Conservation (phyloP, 2,113 vertebrate genomes). For the Clarias macrocephalus region DNA sequence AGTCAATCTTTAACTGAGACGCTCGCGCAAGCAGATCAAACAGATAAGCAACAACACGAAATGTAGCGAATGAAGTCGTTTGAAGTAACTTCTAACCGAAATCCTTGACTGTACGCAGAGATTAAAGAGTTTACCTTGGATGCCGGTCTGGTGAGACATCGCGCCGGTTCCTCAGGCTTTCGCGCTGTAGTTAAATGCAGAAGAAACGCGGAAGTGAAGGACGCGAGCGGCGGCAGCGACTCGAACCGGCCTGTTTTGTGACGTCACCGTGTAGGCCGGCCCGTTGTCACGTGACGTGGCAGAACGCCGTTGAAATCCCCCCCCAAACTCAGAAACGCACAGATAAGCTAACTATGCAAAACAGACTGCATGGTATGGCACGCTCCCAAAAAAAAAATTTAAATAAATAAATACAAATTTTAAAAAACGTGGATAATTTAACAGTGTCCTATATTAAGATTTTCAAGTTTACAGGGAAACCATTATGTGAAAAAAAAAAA, state of each 20-base stretch:
- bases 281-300: slow-evolving; percentile 33
- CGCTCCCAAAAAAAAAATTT: no score
- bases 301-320: background rate
- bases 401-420: no score
- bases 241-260: slow-evolving; percentile 19
- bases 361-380: background rate
- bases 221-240: slow-evolving; percentile 52
- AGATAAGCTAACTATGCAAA: background rate
- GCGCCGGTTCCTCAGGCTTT: slow-evolving; percentile 3
- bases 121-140: slow-evolving; percentile 74
- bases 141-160: slow-evolving; percentile 87
- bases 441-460: no score
- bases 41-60: background rate
- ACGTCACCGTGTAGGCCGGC: slow-evolving; percentile 40
- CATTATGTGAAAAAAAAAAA: no score
- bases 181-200: slow-evolving; percentile 22
- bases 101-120: no score
- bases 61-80: background rate
- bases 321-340: no score
- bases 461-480: no score
- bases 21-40: background rate
- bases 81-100: background rate
- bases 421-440: background rate
- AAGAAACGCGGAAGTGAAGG: slow-evolving; percentile 47
- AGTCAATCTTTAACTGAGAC: background rate